phyloP scores from a whole-genome alignment of 2,888 invertebrate genomes.

The Venusia cambrica region DNA sequence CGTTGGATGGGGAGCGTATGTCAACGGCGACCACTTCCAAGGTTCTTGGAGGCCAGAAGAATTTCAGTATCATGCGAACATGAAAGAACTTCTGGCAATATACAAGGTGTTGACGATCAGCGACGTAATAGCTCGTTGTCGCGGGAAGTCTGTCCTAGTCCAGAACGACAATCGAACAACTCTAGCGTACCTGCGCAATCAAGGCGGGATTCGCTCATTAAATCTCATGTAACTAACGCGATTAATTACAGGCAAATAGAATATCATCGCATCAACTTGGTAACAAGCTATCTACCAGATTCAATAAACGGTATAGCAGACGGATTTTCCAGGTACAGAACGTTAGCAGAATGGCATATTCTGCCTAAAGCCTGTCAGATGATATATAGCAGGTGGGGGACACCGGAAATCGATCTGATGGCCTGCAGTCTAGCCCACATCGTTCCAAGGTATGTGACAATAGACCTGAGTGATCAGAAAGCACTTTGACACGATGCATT shows the following conservation, averaged over 20 bases:
- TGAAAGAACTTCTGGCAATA: constrained; percentile 29
- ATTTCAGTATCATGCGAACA: constrained; percentile 30
- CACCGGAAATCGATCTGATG: constrained; percentile 2
- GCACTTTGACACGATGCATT: constrained; percentile 1
- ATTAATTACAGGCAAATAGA: background rate
- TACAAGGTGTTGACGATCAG: constrained; percentile 10
- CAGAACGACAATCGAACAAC: constrained; percentile 33
- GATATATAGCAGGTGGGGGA: constrained; percentile 1
- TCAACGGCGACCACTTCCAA: constrained; percentile 7
- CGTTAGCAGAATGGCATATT: constrained; percentile 2
- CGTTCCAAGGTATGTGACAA: background rate
- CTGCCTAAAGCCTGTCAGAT: constrained; percentile 2
- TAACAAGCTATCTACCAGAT: constrained; percentile 2
- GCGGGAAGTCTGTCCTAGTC: constrained; percentile 17
- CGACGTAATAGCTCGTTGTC: background rate
- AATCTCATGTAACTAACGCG: background rate
- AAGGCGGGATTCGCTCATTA: constrained; percentile 21
- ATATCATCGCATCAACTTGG: background rate
- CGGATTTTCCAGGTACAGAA: background rate
- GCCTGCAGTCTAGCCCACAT: constrained; percentile 1
- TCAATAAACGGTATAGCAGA: constrained; percentile 2
- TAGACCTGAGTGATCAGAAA: background rate
- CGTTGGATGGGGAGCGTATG: constrained; percentile 27
- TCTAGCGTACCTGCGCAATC: constrained; percentile 27
- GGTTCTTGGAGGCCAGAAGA: constrained; percentile 24